Evolutionary conservation across 1,140 invertebrate genomes (phyloP), one percentile per base, ranked within the genome.

Genomic region (Drosophila arawakana): DNA sequence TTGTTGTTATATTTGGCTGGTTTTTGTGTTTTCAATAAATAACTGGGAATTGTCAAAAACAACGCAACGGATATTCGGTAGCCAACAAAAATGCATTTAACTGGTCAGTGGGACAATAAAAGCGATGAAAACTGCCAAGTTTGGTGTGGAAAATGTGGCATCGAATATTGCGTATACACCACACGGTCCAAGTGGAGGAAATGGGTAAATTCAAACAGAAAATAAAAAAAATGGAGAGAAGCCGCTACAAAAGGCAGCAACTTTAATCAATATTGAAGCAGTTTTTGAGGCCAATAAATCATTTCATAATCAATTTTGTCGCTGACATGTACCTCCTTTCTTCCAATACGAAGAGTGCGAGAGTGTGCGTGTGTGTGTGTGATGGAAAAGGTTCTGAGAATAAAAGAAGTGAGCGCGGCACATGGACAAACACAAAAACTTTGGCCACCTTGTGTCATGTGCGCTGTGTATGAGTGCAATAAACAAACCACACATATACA

Each of bases 211-310:
- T 34, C 52, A 79, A 76, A 73, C 44, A 67, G 55, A 46, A 44
- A 58, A 62, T 59, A 52, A 55, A 9, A 34, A 1, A 21, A 47
- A 8, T 30, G 41, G 13, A 60, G 52, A 54, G 52, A 58, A 15
- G 44, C 18, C 35, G 49, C 37, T 63, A 61, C 55, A 39, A 75
- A 74, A 61, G 59, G 62, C 73, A 77, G 79, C 67, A 83, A 82
- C 83, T 88, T 88, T 88, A 89, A 88, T 88, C 84, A 88, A 88
- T 88, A 88, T 89, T 89, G 83, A 89, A 88, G 83, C 83, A 84
- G 74, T 89, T 88, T 88, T 88, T 89, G 83, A 89, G 80, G 77
- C 83, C 83, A 88, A 88, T 88, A 88, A 88, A 88, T 88, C 83
- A 88, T 88, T 89, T 88, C 84, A 88, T 88, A 88, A 88, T 88